phyloP scores from a whole-genome alignment of 92 coral and sea anemone species.

The Palythoa grandiflora region DNA sequence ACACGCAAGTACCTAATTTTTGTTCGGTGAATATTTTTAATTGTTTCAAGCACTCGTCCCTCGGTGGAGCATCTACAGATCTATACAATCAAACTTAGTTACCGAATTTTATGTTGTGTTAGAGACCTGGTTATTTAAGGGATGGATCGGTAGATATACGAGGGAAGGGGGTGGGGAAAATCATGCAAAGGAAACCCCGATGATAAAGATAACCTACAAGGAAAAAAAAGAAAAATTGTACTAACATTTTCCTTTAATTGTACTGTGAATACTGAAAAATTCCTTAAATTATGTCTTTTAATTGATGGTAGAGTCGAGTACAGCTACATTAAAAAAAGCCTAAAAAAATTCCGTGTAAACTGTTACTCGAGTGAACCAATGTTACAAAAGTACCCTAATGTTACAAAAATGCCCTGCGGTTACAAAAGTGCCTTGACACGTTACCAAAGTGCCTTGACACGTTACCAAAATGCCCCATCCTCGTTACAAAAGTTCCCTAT shows the following conservation, averaged over 20 bases:
- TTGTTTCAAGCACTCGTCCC: too few species aligned
- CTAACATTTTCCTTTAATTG: too few species aligned
- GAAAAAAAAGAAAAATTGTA: too few species aligned
- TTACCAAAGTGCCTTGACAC: neutral
- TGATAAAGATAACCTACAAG: too few species aligned
- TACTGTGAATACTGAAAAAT: neutral
- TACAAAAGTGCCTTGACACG: neutral
- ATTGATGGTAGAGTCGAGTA: neutral
- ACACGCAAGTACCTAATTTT: too few species aligned
- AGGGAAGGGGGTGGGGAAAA: neutral
- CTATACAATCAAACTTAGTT: too few species aligned
- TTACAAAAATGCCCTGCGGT: constrained; percentile 1
- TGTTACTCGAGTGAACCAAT: neutral
- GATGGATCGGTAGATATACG: too few species aligned
- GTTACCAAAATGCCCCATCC: neutral
- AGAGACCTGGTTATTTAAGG: too few species aligned
- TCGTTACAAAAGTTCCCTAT: constrained; percentile 2
- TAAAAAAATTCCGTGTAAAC: neutral
- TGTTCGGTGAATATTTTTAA: too few species aligned
- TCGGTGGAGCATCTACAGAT: too few species aligned
- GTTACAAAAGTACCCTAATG: neutral
- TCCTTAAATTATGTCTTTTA: neutral
- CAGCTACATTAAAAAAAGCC: neutral
- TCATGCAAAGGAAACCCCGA: too few species aligned
- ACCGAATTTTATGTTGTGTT: too few species aligned